Base-by-base conservation (phyloP, 2,797 vertebrate species). In the Neopelma chrysocephalum region DNA sequence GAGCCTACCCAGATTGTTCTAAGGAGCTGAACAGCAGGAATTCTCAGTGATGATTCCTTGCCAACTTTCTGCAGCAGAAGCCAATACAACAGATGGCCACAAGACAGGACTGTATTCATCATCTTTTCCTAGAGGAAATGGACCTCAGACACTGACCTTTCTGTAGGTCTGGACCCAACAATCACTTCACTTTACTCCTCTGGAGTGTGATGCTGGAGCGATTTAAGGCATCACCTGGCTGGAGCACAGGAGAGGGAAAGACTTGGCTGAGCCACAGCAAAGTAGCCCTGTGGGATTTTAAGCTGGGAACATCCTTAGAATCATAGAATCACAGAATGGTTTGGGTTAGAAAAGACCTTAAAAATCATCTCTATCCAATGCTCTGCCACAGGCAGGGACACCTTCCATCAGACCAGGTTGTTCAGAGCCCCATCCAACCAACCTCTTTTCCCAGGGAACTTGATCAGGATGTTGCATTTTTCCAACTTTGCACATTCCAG, bases 241-340 rank as follows among this genome's bases (percentile, higher is more conserved):
- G 32, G 36, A 69, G 38, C 47, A 50, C 69, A 68, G 26, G 27
- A 43, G 25, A 38, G 27, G n/a, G 11, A 42, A 71, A 38, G 36
- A 10, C 18, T 48, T 13, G 11, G 31, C 32, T n/a, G 31, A 73
- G 45, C 47, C 4, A 1, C 29, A 50, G 31, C 0, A 1, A 23
- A 51, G 43, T 31, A 50, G 8, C 16, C 16, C 48, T 51, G 25
- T 2, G 2, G 53, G 18, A 31, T 40, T 23, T 25, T 76, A 45
- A 69, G 22, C 36, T 43, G 64, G 17, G 32, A 57, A 12, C 1
- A 1, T 31, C 34, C 51, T 82, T 60, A 48, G 34, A 84, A 66
- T 36, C 40, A 34, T 7, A 34, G 50, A 89, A 89, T 70, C 79
- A 9, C 31, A 12, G 15, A 12, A 60, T 11, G 19, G 9, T 85